Base-by-base conservation (phyloP, 1,140 invertebrate genomes). In the Penaeus indicus region DNA sequence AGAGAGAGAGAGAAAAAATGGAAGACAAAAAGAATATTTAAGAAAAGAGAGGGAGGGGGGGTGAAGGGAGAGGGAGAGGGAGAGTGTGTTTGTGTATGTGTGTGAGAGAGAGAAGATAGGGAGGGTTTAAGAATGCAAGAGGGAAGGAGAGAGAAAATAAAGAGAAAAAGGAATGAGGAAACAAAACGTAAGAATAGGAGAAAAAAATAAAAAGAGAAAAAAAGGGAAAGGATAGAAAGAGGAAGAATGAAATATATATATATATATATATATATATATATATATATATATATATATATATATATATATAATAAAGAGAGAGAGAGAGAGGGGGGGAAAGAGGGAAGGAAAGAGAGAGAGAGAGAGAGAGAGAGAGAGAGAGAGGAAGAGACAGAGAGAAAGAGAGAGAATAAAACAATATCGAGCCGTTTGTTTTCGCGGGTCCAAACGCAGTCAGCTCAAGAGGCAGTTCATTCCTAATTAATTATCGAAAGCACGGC, bases 401-500 rank as follows among this genome's bases (percentile, higher is more conserved):
- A 25, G 67, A 69, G n/a, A n/a, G 32, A 69, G 67, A 69, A 8
- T 75, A 75, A 25, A 25, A 27, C 10, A 75, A 18, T 27, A 25
- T 25, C 27, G 27, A n/a, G 72, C 27, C 72, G 21, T 27, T 19
- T 32, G 72, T 75, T 54, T 54, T 54, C 54, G 54, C 54, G 54
- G 54, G 54, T 54, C 54, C 54, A 13, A 8, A 54, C 54, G 10
- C 16, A 54, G 54, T 5, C 54, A 54, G 54, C 54, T 54, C 54
- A 54, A 54, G 54, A 54, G 54, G 54, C 54, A 54, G 54, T 54
- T 8, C 54, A 54, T 54, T 54, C 16, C 54, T 1, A 38, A 75
- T 27, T 75, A 75, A 75, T 75, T 75, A 75, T 38, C 8, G n/a
- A 75, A 75, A 75, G 72, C 72, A 75, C 72, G n/a, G 27, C 42